phyloP scores from a whole-genome alignment of 2,888 invertebrate genomes.

The Orthosia gracilis region DNA sequence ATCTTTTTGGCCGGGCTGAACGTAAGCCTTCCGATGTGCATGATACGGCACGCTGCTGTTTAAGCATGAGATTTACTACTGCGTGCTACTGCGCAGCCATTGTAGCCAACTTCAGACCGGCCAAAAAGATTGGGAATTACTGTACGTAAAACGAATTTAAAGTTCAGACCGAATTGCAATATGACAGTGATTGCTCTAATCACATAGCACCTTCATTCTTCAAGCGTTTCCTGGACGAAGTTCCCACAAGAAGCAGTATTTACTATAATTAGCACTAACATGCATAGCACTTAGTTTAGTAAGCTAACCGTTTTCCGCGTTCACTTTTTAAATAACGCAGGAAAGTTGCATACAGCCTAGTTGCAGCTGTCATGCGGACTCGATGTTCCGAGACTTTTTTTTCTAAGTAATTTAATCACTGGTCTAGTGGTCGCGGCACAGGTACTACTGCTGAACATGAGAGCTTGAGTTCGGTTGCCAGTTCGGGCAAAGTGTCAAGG shows the following conservation, averaged over 20 bases:
- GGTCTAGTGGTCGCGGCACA: no score
- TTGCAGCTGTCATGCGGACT: constrained; percentile 11
- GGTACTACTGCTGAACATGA: no score
- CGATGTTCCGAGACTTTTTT: constrained; percentile 1
- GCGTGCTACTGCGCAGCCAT: no score
- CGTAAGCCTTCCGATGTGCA: no score
- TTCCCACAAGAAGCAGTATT: constrained; percentile 42
- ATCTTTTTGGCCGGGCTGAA: no score
- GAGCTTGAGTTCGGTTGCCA: no score
- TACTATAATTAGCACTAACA: constrained; percentile 43
- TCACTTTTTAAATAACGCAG: constrained; percentile 54
- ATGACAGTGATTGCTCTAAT: constrained; percentile 36
- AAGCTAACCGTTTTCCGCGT: constrained; percentile 56
- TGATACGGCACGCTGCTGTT: no score
- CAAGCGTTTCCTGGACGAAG: constrained; percentile 46
- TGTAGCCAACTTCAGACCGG: no score
- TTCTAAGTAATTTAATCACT: neutral
- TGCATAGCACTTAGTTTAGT: constrained; percentile 37
- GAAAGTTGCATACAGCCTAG: constrained; percentile 29
- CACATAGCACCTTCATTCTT: constrained; percentile 14
- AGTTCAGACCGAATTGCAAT: constrained; percentile 25
- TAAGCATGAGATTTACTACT: no score
- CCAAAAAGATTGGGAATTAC: no score
- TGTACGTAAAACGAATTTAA: constrained; percentile 6
- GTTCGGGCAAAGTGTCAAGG: no score